These are phyloP conservation scores for Poeciliopsis paucimaculata DNA, from an alignment of 2,797 vertebrate species.

Conservation along the genomic window DNA sequence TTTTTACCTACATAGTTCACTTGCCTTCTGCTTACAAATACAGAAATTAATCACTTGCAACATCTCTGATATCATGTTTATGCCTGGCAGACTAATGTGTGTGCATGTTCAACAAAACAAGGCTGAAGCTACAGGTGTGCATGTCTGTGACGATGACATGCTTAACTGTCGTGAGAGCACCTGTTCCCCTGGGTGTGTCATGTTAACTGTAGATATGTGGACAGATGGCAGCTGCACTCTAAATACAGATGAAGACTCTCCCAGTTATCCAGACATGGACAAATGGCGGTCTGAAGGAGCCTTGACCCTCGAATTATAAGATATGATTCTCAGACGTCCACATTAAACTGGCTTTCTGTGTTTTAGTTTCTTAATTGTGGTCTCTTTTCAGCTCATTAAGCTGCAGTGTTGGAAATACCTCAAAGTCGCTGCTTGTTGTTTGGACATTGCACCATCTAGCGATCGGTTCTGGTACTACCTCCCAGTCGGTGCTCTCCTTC, in stretches of 20 bases:
- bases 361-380: no score
- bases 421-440: conserved; percentile 79
- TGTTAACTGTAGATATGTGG: conserved; percentile 30
- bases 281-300: background rate
- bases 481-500: conserved; percentile 86
- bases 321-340: background rate
- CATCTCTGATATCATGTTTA: background rate
- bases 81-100: background rate
- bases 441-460: conserved; percentile 96
- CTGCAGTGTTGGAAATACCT: conserved; percentile 78
- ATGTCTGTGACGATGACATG: conserved; percentile 39
- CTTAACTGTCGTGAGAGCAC: conserved; percentile 61
- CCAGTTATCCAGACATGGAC: conserved; percentile 4
- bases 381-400: no score
- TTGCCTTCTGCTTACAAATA: background rate
- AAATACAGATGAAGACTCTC: conserved; percentile 54
- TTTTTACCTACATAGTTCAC: background rate
- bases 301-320: background rate
- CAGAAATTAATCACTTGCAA: background rate
- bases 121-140: conserved; percentile 12
- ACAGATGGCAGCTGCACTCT: conserved; percentile 73
- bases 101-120: background rate
- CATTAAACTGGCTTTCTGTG: background rate
- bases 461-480: conserved; percentile 91
- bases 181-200: conserved; percentile 57